A percentile compares a stretch with the other conserved stretches of the same genome.
phyloP scores from a whole-genome alignment of 2,888 invertebrate species.

The Chrysodeixis includens region DNA sequence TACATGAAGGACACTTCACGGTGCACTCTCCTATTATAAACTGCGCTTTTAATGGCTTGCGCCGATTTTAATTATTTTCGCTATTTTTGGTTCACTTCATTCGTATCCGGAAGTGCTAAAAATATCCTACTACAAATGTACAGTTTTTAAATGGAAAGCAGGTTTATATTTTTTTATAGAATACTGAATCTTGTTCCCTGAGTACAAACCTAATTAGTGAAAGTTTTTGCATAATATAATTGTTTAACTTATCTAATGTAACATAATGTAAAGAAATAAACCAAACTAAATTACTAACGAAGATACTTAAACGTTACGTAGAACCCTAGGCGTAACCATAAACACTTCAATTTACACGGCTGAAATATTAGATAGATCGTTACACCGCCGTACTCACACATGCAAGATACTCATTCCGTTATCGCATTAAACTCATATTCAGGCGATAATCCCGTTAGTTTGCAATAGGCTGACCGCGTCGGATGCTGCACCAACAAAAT shows the following conservation, averaged over 20 bases:
- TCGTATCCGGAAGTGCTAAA: slow-evolving; percentile 41
- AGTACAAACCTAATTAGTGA: slow-evolving; percentile 7
- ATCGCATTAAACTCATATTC: slow-evolving; percentile 79
- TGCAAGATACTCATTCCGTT: slow-evolving; percentile 71
- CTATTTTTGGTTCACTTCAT: slow-evolving; percentile 74
- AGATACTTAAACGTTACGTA: slow-evolving; percentile 66
- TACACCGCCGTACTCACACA: slow-evolving; percentile 56
- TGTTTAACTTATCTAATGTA: slow-evolving; percentile 54
- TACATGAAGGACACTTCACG: slow-evolving; percentile 87
- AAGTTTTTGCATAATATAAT: slow-evolving; percentile 26
- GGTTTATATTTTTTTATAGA: slow-evolving; percentile 20
- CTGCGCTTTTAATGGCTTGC: slow-evolving; percentile 88
- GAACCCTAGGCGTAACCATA: slow-evolving; percentile 41
- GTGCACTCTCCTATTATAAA: slow-evolving; percentile 88
- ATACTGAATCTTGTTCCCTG: slow-evolving; percentile 9
- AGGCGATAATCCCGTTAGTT: slow-evolving; percentile 85
- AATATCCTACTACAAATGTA: slow-evolving; percentile 18
- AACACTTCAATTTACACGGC: slow-evolving; percentile 52
- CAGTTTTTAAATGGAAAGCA: slow-evolving; percentile 11
- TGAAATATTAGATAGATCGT: slow-evolving; percentile 44
- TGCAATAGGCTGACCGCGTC: slow-evolving; percentile 81
- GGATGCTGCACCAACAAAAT: slow-evolving; percentile 82
- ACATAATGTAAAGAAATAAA: slow-evolving; percentile 65
- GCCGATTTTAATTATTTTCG: slow-evolving; percentile 86
- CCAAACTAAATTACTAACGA: slow-evolving; percentile 66